Base-by-base conservation (phyloP, 2,113 vertebrate species). In the Albula glossodonta region DNA sequence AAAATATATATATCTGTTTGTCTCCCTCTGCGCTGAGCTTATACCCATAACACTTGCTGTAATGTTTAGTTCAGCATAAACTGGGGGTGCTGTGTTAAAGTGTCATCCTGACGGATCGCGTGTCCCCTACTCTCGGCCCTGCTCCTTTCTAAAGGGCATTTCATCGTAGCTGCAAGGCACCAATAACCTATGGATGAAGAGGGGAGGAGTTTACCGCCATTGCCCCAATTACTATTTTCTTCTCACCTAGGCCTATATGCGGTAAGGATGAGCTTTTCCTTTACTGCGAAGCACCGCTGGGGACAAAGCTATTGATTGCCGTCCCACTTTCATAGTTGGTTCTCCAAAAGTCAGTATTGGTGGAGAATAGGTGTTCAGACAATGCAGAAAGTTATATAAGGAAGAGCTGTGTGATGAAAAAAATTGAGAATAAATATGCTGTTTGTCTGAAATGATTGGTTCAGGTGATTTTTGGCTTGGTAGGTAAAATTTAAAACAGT, bases 171-270 rank as follows among this genome's bases (percentile, higher is more conserved):
- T 25, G 8, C 10, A 31, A 22, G 70, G 70, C n/a, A 31, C n/a
- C n/a, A 10, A 8, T 74, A n/a, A 31, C 22, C 22, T 74, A 74
- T 31, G 70, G 70, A 74, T 31, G 70, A 74, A 74, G 3, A 41
- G n/a, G 70, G 70, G n/a, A 63, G 70, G 78, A 49, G 78, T 48
- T 50, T n/a, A 4, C 78, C 17, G 78, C 78, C 78, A 12, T 50
- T 79, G 78, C 2, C 78, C 78, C 25, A 79, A 50, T 79, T 79
- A 79, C 78, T 79, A 49, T 79, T 79, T 17, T 79, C 17, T 17
- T 48, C 74, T 66, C 60, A 15, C 78, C 78, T 79, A n/a, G 22
- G 7, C 66, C 66, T 5, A 70, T 50, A 79, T 79, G 41, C 78
- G 5, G 49, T 13, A 50, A 17, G 31, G 41, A 50, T 50, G 41